phyloP scores from a whole-genome alignment of 53 echinoderm and acorn worm genomes.

The Astropecten irregularis region DNA sequence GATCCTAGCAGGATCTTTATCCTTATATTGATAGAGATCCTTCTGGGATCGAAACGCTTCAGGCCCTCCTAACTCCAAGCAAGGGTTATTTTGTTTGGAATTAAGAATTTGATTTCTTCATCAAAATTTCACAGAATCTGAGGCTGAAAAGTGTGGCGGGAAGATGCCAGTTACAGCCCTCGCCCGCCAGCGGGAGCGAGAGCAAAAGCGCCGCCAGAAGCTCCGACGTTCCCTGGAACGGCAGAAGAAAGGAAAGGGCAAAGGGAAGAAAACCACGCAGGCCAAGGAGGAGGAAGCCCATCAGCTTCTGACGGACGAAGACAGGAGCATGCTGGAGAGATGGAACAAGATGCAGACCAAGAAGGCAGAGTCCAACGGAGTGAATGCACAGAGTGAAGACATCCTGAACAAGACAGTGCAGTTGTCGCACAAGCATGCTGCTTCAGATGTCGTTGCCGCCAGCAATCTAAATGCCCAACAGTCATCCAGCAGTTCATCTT shows the following conservation, averaged over 20 bases:
- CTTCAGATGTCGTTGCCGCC: no score
- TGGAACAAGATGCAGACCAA: conserved; percentile 85
- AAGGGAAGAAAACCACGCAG: conserved; percentile 16
- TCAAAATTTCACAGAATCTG: conserved; percentile 13
- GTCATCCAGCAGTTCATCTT: background rate
- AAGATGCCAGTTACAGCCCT: conserved; percentile 86
- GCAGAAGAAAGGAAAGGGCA: conserved; percentile 58
- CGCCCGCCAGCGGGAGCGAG: conserved; percentile 87
- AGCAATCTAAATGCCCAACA: background rate
- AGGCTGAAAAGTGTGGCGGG: conserved; percentile 63
- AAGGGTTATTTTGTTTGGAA: no score
- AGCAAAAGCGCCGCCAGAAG: conserved; percentile 76
- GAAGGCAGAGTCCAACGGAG: background rate
- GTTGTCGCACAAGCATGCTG: background rate
- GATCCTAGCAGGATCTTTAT: no score
- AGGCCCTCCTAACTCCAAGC: no score
- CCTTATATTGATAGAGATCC: no score
- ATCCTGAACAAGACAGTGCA: background rate
- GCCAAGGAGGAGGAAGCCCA: conserved; percentile 28
- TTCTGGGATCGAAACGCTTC: no score
- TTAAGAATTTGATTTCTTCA: no score
- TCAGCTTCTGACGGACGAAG: conserved; percentile 76
- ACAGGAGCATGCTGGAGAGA: conserved; percentile 85
- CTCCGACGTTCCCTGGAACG: conserved; percentile 67
- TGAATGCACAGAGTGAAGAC: background rate